Evolutionary conservation across 2,888 invertebrate species (phyloP), one percentile per base, ranked within the genome.

Genomic region (Amphipoea oculea): DNA sequence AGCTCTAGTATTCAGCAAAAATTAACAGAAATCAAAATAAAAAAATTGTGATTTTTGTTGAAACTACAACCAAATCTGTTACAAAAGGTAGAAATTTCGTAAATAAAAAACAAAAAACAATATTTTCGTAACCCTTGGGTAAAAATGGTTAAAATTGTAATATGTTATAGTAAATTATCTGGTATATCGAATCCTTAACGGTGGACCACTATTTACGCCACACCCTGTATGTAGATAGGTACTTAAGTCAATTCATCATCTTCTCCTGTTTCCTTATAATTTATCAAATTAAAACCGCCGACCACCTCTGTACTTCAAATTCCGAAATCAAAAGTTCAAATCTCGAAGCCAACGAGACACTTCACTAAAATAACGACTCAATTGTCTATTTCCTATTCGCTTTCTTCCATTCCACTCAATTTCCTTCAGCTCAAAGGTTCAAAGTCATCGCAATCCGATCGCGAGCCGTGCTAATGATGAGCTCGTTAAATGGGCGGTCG

Each of bases 401-500:
- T 80, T 85, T 79, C 72, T 60, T 69, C 70, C 63, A 48, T 72
- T 79, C 67, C 42, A 23, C n/a, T 82, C 78, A 79, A 80, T 74
- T 84, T 75, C 62, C 70, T 83, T 54, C 76, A 81, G 74, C 72
- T 63, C 66, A 75, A 83, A 88, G 86, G 90, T 90, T 83, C 81
- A 87, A 85, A 88, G 87, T 85, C 89, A 89, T 87, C 83, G 85
- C 89, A 90, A 92, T 92, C 81, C 17, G 76, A 84, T 87, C 80
- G 45, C 65, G 62, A 87, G 81, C 75, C 69, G 79, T 73, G 83
- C 87, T 93, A 91, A 92, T 91, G 90, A 91, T 87, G 88, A 82
- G 89, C 90, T 91, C 91, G 90, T 93, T 92, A 91, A 85, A 85
- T 88, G 88, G 86, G 89, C 89, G 89, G 90, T 79, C 85, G 87